Conservation (phyloP, 2,888 invertebrate species). For the Tiliacea aurago region DNA sequence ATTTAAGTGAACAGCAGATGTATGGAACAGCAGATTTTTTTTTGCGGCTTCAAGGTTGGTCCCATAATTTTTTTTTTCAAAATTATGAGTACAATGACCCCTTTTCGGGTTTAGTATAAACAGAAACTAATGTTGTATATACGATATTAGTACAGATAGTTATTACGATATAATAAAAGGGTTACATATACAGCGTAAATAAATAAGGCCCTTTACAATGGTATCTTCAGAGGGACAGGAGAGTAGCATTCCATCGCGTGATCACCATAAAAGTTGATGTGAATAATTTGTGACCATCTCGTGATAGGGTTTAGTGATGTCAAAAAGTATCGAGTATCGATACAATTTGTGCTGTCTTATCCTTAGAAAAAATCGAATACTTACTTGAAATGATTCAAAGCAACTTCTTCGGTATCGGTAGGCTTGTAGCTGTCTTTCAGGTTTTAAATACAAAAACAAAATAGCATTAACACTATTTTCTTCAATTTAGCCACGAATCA, state of each 20-base stretch:
- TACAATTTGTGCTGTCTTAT: background rate
- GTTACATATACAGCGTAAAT: constrained; percentile 16
- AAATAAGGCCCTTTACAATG: constrained; percentile 20
- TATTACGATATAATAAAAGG: constrained; percentile 20
- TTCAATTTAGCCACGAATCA: background rate
- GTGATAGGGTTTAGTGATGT: constrained; percentile 40
- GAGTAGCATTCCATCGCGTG: constrained; percentile 53
- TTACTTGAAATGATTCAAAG: background rate
- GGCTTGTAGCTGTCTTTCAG: background rate
- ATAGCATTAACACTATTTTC: background rate
- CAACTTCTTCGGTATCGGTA: background rate
- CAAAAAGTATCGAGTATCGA: constrained; percentile 25
- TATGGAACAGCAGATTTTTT: too few species aligned
- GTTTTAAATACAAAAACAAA: background rate
- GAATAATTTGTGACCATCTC: constrained; percentile 59
- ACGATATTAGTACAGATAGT: too few species aligned
- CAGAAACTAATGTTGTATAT: too few species aligned
- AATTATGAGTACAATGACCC: too few species aligned
- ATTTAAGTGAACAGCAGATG: too few species aligned
- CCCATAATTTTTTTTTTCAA: too few species aligned
- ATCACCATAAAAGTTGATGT: constrained; percentile 61
- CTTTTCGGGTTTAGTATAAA: too few species aligned
- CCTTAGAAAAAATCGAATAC: background rate
- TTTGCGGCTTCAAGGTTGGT: too few species aligned
- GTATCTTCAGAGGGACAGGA: constrained; percentile 13